Conservation (phyloP, 2,113 vertebrate species). For the Aegotheles bennettii region DNA sequence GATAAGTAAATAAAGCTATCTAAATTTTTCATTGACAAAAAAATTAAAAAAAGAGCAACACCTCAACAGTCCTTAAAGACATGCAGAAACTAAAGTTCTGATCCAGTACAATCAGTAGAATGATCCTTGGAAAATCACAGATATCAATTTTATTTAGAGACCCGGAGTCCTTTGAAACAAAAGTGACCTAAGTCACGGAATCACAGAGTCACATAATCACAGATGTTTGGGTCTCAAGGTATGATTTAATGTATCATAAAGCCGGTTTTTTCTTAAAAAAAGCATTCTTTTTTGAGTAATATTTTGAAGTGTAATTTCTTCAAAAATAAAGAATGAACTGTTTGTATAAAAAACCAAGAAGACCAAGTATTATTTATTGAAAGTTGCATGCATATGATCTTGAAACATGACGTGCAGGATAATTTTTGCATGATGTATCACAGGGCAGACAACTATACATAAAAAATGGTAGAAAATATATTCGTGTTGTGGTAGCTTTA, state of each 20-base stretch:
- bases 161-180: neutral
- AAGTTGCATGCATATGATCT: neutral
- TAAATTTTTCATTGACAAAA: neutral
- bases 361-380: neutral
- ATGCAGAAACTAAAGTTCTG: neutral
- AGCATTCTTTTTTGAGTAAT: neutral
- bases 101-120: neutral
- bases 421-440: neutral
- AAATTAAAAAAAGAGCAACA: neutral
- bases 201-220: too few species aligned
- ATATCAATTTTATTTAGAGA: neutral
- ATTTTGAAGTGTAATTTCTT: neutral
- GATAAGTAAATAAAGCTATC: neutral
- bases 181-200: neutral
- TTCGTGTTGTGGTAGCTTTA: neutral
- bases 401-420: neutral
- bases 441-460: neutral
- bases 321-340: neutral
- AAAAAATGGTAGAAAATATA: neutral
- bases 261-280: neutral
- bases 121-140: neutral
- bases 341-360: neutral
- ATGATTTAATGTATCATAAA: neutral
- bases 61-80: neutral
- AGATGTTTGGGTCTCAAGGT: neutral